Conservation (phyloP, 2,113 vertebrate species). For the Crotalus horridus region DNA sequence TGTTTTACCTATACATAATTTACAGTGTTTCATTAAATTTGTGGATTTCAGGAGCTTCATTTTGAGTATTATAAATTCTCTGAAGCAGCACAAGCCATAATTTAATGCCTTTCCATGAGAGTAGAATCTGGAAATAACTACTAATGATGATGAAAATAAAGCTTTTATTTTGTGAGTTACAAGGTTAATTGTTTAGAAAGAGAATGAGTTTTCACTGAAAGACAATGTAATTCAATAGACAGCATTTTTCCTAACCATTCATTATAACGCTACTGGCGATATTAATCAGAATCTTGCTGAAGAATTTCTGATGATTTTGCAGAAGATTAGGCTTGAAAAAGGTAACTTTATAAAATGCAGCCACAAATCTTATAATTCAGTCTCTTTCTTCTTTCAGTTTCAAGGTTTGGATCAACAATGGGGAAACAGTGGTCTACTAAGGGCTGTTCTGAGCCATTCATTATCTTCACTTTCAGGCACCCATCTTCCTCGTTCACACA, state of each 20-base stretch:
- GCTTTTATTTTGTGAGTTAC: slow-evolving; percentile 22
- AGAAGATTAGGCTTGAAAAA: slow-evolving; percentile 12
- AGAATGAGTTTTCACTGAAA: slow-evolving; percentile 41
- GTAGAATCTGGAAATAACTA: slow-evolving; percentile 29
- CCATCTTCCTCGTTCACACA: background rate
- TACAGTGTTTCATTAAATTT: background rate
- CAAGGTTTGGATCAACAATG: background rate
- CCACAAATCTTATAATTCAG: background rate
- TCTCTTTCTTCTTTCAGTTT: slow-evolving; percentile 11
- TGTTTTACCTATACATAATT: slow-evolving; percentile 27
- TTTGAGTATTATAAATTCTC: slow-evolving; percentile 18
- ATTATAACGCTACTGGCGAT: slow-evolving; percentile 44
- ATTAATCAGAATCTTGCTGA: slow-evolving; percentile 44
- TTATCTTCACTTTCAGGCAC: background rate
- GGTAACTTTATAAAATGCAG: slow-evolving; percentile 31
- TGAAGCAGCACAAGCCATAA: slow-evolving; percentile 27
- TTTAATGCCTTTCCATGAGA: slow-evolving; percentile 16
- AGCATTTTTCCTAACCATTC: slow-evolving; percentile 55
- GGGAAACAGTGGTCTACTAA: background rate
- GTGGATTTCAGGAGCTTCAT: slow-evolving; percentile 18
- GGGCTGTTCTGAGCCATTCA: background rate
- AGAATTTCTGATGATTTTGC: slow-evolving; percentile 45
- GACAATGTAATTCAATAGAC: slow-evolving; percentile 52
- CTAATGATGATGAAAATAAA: slow-evolving; percentile 16
- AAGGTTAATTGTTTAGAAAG: slow-evolving; percentile 50